Base-by-base conservation (phyloP, 2,888 invertebrate genomes). In the Gerris lacustris region DNA sequence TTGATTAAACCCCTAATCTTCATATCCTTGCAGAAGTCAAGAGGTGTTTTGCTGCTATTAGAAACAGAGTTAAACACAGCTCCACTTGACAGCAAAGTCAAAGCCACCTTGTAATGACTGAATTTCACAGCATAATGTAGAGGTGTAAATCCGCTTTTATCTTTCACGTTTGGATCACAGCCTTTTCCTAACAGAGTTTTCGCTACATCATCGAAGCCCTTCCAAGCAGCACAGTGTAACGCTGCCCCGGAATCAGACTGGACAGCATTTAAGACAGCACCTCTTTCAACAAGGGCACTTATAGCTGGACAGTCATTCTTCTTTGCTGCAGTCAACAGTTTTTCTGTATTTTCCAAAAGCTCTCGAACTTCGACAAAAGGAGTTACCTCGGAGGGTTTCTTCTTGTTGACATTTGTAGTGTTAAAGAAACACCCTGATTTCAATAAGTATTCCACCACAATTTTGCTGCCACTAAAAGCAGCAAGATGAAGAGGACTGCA, bases 121-220 rank as follows among this genome's bases (percentile, higher is more conserved):
- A 71, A 69, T 72, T 73, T 73, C 45, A 74, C 74, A 63, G 77
- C 76, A 44, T 75, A 63, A 68, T 76, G 76, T 17, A 76, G 70
- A 9, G 74, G 18, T 67, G 68, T 67, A n/a, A 44, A 7, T 15
- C 44, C 44, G 4, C 43, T 44, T 69, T 18, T 67, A 55, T 66
- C 73, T 6, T 43, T 62, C 4, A 43, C 72, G 72, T 76, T 73
- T 9, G 68, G 67, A 70, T 75, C 72, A 9, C 73, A 71, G 5
- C 71, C 69, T 62, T 74, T 72, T 18, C 70, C 17, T n/a, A 75
- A 67, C 67, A 76, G 67, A 64, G 73, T 43, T 15, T 72, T 67
- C 66, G 75, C 73, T 44, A 75, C 69, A 6, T 71, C 67, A 15
- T 69, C 62, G 70, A 74, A 68, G 62, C 75, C 75, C 55, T 71